phyloP scores from a whole-genome alignment of 2,797 vertebrate species.

The Diceros bicornis region DNA sequence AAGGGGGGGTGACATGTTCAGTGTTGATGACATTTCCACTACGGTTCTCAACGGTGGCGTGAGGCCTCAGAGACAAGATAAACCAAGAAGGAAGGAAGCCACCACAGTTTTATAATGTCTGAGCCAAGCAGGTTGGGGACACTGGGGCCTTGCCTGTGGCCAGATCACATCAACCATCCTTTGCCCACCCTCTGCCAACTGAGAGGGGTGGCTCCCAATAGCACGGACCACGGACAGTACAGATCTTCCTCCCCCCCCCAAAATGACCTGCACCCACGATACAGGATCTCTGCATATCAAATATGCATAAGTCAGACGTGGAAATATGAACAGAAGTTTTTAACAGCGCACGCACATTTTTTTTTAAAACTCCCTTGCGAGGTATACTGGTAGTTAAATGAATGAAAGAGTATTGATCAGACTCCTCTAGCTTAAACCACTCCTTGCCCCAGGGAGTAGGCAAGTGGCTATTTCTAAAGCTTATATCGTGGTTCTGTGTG shows the following conservation, averaged over 20 bases:
- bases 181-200: neutral
- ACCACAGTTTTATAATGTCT: constrained; percentile 57
- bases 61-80: constrained; percentile 81
- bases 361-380: constrained; percentile 77
- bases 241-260: neutral
- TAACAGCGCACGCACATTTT: constrained; percentile 77
- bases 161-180: neutral
- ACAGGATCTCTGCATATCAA: constrained; percentile 29
- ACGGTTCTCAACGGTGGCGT: constrained; percentile 85
- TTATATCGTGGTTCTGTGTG: constrained; percentile 66
- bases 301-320: constrained; percentile 18
- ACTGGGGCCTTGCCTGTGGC: neutral
- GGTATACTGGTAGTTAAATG: constrained; percentile 84
- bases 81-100: constrained; percentile 80
- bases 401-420: constrained; percentile 67
- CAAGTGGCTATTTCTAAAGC: constrained; percentile 84
- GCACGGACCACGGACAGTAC: neutral
- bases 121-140: constrained; percentile 43
- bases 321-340: constrained; percentile 64
- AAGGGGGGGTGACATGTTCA: constrained; percentile 87
- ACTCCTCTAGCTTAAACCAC: constrained; percentile 77
- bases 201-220: neutral
- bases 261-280: neutral
- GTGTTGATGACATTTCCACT: constrained; percentile 90
- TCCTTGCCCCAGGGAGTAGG: constrained; percentile 72